Conservation (phyloP, 2,888 invertebrate species). For the Ectemnius lituratus region DNA sequence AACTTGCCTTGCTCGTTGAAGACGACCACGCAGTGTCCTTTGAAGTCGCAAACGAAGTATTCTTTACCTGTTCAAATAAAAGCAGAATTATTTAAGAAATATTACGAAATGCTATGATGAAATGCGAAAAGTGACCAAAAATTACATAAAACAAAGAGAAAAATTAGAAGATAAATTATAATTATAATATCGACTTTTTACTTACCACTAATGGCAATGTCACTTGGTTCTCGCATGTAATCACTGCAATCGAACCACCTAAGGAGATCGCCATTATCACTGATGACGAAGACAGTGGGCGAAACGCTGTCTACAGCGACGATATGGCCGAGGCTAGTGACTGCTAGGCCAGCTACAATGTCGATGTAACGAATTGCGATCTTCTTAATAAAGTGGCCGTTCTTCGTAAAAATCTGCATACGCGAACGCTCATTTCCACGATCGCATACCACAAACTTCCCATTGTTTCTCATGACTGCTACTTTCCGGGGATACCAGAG, state of each 20-base stretch:
- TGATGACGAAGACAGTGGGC: conserved; percentile 96
- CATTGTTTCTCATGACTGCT: conserved; percentile 91
- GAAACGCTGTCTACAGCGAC: conserved; percentile 98
- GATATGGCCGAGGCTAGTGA: conserved; percentile 94
- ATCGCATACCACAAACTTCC: conserved; percentile 98
- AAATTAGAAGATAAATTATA: too few relatives aligned
- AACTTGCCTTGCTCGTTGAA: conserved; percentile 96
- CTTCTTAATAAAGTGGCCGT: conserved; percentile 96
- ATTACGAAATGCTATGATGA: too few relatives aligned
- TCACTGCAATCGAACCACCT: conserved; percentile 99
- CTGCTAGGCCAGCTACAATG: conserved; percentile 95
- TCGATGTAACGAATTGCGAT: conserved; percentile 94
- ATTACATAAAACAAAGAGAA: too few relatives aligned
- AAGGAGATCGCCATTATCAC: conserved; percentile 93
- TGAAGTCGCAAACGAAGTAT: conserved; percentile 98
- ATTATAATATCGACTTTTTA: too few relatives aligned
- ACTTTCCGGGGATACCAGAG: conserved; percentile 98
- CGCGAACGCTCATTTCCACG: conserved; percentile 97
- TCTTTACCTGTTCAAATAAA: conserved; percentile 84
- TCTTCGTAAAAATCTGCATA: conserved; percentile 98
- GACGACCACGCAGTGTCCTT: conserved; percentile 98
- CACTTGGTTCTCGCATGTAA: conserved; percentile 98
- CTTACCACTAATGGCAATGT: conserved; percentile 94
- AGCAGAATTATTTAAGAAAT: too few relatives aligned
- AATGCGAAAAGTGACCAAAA: too few relatives aligned